A percentile compares a stretch with the other conserved stretches of the same genome.
Conservation (phyloP, 2,888 invertebrate genomes). For the Crematogaster levior region DNA sequence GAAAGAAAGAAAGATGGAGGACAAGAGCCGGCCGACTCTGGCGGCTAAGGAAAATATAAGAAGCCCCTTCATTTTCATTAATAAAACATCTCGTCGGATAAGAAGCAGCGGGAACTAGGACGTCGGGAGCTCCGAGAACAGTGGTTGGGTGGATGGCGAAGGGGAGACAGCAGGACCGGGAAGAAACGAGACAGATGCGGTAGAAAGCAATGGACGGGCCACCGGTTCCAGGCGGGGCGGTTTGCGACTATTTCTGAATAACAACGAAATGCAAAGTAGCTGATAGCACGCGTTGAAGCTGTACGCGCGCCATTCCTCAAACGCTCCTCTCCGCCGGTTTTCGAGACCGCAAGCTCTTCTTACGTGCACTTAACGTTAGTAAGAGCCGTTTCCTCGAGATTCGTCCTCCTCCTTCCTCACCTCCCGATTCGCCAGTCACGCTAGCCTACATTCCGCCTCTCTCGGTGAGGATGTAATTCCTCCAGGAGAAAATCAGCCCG, state of each 20-base stretch:
- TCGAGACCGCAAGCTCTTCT: slow-evolving; percentile 73
- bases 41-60: slow-evolving; percentile 74
- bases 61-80: slow-evolving; percentile 80
- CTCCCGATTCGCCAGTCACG: slow-evolving; percentile 49
- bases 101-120: slow-evolving; percentile 61
- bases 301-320: slow-evolving; percentile 65
- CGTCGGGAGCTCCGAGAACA: slow-evolving; percentile 19
- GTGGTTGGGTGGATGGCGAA: slow-evolving; percentile 23
- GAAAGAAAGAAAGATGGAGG: slow-evolving; percentile 39
- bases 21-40: slow-evolving; percentile 25
- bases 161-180: slow-evolving; percentile 17
- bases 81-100: slow-evolving; percentile 78
- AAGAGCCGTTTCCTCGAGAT: slow-evolving; percentile 71
- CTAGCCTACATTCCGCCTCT: slow-evolving; percentile 53
- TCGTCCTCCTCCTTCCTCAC: slow-evolving; percentile 21
- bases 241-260: slow-evolving; percentile 81
- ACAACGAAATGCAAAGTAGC: slow-evolving; percentile 81
- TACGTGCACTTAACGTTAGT: slow-evolving; percentile 71
- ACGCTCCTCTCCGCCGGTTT: slow-evolving; percentile 60
- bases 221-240: slow-evolving; percentile 59
- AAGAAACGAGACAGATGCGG: slow-evolving; percentile 57
- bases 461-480: slow-evolving; percentile 69
- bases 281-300: slow-evolving; percentile 65
- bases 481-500: slow-evolving; percentile 70
- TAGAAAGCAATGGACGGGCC: slow-evolving; percentile 61